Base-by-base conservation (phyloP, 2,888 invertebrate species). In the Epirrhoe tristata region DNA sequence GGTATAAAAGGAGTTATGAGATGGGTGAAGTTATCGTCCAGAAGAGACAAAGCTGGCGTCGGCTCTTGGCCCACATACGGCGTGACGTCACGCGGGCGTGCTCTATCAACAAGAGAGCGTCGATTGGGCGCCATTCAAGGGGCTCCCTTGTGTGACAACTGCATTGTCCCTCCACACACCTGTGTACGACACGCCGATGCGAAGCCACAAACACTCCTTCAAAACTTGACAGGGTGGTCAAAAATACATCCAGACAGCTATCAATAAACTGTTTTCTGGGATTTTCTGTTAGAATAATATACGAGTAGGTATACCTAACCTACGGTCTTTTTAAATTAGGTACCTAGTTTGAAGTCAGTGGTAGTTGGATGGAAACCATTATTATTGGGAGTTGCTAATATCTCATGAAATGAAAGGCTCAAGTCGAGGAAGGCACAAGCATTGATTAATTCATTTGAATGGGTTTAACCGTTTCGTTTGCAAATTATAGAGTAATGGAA, bases 61-160 rank as follows among this genome's bases (percentile, higher is more conserved):
- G 46, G 31, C 55, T 51, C 62, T 56, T 62, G 55, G 31, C 56
- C 62, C 62, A 56, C 56, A 56, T 56, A 17, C 10, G 54, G 6
- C 24, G 62, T 62, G 63, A 57, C 63, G 63, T 63, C 63, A 63
- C 14, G 12, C 16, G 7, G 36, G 39, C 57, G 58, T 63, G 63
- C 36, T 46, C 63, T 43, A 58, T 63, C 63, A 32, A 50, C 55
- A 36, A 16, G 32, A 63, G 32, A 46, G 24, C 52, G 39, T 43
- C 12, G 31, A 48, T 48, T 58, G 58, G 48, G 6, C 52, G 56
- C 63, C 46, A 58, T 58, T 64, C 58, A 54, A 46, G 5, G 36
- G n/a, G 50, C 63, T 24, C 24, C 57, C 46, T 58, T 58, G 58
- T 58, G 58, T 14, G 12, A 5, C 31, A n/a, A 24, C 46, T 46